Evolutionary conservation across 2,888 invertebrate genomes (phyloP).

Genomic region (Dryococelus australis): DNA sequence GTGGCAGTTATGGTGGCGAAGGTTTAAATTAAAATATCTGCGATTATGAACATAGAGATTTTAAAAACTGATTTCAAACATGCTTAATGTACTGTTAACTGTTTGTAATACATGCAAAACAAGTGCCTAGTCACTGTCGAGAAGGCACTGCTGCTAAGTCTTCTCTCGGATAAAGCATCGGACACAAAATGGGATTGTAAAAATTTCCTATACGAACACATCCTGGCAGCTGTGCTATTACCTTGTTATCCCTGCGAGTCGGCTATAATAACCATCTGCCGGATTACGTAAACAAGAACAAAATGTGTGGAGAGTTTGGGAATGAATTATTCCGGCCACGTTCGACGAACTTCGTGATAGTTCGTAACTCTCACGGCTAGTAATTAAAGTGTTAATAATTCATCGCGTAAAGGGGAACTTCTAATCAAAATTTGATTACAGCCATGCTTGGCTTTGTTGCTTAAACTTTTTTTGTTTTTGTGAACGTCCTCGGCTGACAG

Average conservation of each 20-base stretch:
- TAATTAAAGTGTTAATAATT: not conserved
- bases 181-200: not conserved
- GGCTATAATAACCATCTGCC: not conserved
- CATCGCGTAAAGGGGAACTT: not conserved
- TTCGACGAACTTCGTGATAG: not conserved
- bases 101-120: no score
- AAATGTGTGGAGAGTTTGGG: not conserved
- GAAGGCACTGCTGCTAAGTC: no score
- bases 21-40: no score
- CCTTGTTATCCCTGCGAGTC: not conserved
- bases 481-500: not conserved
- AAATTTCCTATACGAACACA: not conserved
- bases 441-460: no score
- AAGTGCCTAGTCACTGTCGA: no score
- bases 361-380: not conserved
- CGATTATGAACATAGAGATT: no score
- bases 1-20: no score
- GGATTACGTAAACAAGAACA: not conserved
- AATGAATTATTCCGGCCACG: not conserved
- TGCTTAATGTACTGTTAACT: no score
- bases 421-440: slow-evolving; percentile 1
- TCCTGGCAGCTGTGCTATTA: not conserved
- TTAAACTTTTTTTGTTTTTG: not conserved
- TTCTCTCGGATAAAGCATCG: not conserved
- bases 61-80: no score